Conservation (phyloP, 2,113 vertebrate genomes). For the Datnioides undecimradiatus region DNA sequence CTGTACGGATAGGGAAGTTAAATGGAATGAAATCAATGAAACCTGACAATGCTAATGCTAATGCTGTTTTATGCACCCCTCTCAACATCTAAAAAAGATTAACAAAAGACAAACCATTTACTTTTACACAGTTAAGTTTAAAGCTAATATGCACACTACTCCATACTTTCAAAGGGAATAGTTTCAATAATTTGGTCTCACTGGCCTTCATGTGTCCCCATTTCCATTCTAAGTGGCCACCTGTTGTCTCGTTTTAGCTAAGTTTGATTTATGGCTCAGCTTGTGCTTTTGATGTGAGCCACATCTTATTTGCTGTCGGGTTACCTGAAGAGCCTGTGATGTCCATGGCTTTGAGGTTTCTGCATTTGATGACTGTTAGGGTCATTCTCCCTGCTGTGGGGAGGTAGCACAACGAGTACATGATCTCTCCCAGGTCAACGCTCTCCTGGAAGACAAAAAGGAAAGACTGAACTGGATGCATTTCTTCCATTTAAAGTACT, state of each 20-base stretch:
- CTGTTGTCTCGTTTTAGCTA: slow-evolving; percentile 12
- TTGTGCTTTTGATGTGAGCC: slow-evolving; percentile 57
- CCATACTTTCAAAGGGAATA: not conserved
- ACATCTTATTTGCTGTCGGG: slow-evolving; percentile 23
- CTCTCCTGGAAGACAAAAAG: slow-evolving; percentile 87
- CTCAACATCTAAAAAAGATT: no score
- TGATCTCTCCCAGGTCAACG: slow-evolving; percentile 97
- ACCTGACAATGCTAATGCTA: not conserved
- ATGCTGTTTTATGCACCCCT: no score
- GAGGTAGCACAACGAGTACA: slow-evolving; percentile 99
- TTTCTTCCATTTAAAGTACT: slow-evolving; percentile 9
- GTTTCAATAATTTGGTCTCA: not conserved
- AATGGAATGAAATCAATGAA: not conserved
- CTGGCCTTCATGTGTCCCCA: not conserved
- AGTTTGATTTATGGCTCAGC: slow-evolving; percentile 27
- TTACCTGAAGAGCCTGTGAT: slow-evolving; percentile 97
- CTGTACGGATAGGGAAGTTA: no score
- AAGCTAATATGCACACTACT: not conserved
- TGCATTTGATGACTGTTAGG: slow-evolving; percentile 97
- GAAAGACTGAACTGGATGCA: not conserved
- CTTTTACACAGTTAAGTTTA: not conserved
- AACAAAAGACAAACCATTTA: no score
- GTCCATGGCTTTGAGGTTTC: slow-evolving; percentile 99
- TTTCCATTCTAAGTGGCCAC: slow-evolving; percentile 21
- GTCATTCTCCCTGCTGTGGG: slow-evolving; percentile 98